Evolutionary conservation across 2,888 invertebrate genomes (phyloP), one percentile per base, ranked within the genome.

Genomic region (Cabera pusaria): DNA sequence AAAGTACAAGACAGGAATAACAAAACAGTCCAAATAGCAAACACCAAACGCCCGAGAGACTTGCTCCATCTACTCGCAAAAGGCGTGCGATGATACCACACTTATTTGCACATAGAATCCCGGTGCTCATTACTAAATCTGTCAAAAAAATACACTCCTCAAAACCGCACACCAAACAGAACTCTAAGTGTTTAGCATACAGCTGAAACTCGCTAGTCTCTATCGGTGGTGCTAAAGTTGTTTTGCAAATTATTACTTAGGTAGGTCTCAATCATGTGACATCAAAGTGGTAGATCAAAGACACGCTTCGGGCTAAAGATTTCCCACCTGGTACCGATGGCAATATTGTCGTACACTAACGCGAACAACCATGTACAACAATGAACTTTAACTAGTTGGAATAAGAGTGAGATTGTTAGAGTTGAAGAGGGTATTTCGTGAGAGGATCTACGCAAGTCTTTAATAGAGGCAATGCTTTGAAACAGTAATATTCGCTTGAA

Each of bases 101-200:
- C 64, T 59, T 68, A 69, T 66, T 66, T 67, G 52, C 60, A 61
- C 68, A 58, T 61, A 42, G 50, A 59, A 56, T 71, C 71, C 67
- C 72, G 63, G 38, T 64, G 69, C 73, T 73, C 72, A 73, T 73
- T 67, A 71, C 56, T 37, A 44, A 72, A 69, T 69, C 64, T 59
- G 59, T 59, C 57, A 58, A 55, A 57, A 56, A 58, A 63, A 56
- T 62, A 51, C 43, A 36, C 17, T 20, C 10, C 5, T 8, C 5
- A 3, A 7, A 12, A 2, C 7, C 6, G 1, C 31, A 43, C 6
- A 5, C n/a, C 0, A 54, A 43, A 36, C 5, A 5, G 12, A 5
- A 44, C 44, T 19, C 9, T 41, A 39, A 2, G 1, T 0, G n/a
- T 1, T 5, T 0, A 1, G 1, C 0, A 3, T 18, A 44, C 24